Conservation (phyloP, 2,797 vertebrate species). For the Fringilla coelebs region DNA sequence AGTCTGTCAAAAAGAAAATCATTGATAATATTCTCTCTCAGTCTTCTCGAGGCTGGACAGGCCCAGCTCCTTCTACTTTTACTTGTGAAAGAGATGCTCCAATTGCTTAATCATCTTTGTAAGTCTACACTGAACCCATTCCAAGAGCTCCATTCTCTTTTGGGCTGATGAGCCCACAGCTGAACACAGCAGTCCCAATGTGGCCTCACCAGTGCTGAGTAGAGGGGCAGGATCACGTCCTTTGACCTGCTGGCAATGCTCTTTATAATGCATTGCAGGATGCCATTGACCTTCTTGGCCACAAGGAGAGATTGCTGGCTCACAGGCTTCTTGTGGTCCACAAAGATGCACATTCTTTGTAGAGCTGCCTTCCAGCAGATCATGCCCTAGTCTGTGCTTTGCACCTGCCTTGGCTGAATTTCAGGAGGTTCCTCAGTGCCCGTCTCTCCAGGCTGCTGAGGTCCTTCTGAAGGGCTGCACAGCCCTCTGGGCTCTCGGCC, state of each 20-base stretch:
- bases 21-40: not conserved
- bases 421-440: not conserved
- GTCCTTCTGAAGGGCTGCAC: not conserved
- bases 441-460: not conserved
- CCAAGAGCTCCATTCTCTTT: not conserved
- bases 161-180: not conserved
- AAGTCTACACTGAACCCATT: not conserved
- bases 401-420: not conserved
- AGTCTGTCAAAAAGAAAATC: not conserved
- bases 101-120: not conserved
- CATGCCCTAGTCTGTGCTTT: not conserved
- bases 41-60: not conserved
- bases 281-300: not conserved
- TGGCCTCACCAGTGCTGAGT: not conserved
- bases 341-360: not conserved
- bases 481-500: fast-evolving
- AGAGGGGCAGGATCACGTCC: not conserved
- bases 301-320: not conserved
- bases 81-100: not conserved
- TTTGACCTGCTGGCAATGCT: not conserved
- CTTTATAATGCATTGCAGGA: not conserved
- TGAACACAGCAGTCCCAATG: not conserved
- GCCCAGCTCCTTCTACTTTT: not conserved
- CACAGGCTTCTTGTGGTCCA: too few species aligned
- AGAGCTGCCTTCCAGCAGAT: not conserved